Evolutionary conservation across 2,113 vertebrate species (phyloP).

Genomic region (Perccottus glenii): DNA sequence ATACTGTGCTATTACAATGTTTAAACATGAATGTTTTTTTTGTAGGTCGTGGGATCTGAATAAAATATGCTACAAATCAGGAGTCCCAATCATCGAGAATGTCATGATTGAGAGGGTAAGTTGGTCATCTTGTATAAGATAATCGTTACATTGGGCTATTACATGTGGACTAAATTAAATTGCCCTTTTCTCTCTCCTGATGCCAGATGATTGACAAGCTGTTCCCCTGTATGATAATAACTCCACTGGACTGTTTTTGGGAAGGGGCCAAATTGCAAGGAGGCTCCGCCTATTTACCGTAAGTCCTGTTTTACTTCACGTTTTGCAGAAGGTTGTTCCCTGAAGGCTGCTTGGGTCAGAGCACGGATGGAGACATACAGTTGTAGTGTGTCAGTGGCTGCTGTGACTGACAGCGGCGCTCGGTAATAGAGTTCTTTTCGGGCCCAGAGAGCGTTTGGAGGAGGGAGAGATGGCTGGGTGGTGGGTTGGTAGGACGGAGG

Average conservation of each 20-base stretch:
- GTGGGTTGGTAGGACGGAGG: constrained; percentile 70
- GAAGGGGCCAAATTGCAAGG: constrained; percentile 97
- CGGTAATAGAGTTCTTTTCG: constrained; percentile 77
- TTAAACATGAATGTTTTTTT: constrained; percentile 19
- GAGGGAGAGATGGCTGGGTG: constrained; percentile 73
- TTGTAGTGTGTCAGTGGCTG: constrained; percentile 61
- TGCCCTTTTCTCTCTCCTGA: constrained; percentile 20
- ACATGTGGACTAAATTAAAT: constrained; percentile 5
- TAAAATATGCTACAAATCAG: constrained; percentile 99
- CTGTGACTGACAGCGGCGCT: constrained; percentile 69
- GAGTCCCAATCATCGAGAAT: constrained; percentile 96
- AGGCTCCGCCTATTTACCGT: constrained; percentile 98
- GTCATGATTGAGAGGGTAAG: constrained; percentile 98
- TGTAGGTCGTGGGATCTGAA: constrained; percentile 97
- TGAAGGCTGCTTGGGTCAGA: constrained; percentile 39
- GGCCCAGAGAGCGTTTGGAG: constrained; percentile 53
- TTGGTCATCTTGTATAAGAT: constrained; percentile 1
- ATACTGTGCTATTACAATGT: neutral
- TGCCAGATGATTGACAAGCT: constrained; percentile 98
- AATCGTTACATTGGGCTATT: neutral
- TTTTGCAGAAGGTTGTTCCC: neutral
- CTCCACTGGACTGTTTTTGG: constrained; percentile 98
- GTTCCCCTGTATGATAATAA: constrained; percentile 98
- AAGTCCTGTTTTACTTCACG: constrained; percentile 77
- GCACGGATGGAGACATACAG: constrained; percentile 73